A percentile compares a stretch with the other conserved stretches of the same genome.
These are phyloP conservation scores for Nephrocerus scutellatus DNA, from an alignment of 2,888 invertebrate genomes.

Conservation along the genomic window DNA sequence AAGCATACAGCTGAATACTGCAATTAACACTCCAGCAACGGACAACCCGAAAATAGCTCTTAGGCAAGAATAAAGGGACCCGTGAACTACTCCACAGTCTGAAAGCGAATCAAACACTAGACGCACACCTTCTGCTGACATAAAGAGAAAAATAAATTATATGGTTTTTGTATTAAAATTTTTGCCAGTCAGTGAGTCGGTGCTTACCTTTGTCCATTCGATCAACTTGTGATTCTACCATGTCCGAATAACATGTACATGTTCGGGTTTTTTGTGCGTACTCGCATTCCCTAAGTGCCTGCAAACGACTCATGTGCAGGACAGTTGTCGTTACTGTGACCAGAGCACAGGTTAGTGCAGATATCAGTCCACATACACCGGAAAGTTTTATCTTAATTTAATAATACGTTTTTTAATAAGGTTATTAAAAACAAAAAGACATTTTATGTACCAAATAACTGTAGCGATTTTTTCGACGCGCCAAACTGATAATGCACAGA, in stretches of 20 bases:
- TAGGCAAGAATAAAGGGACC: conserved; percentile 79
- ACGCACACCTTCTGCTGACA: conserved; percentile 58
- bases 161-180: no score
- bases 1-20: conserved; percentile 88
- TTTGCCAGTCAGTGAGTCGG: no score
- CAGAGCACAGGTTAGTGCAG: conserved; percentile 78
- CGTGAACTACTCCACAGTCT: conserved; percentile 86
- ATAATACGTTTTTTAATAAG: neutral
- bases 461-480: conserved; percentile 74
- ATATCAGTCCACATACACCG: conserved; percentile 78
- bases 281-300: conserved; percentile 79
- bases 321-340: conserved; percentile 82
- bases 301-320: conserved; percentile 83
- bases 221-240: conserved; percentile 59
- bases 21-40: conserved; percentile 81
- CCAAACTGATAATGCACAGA: conserved; percentile 77
- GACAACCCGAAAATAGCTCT: conserved; percentile 86
- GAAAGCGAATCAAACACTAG: conserved; percentile 81
- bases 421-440: neutral
- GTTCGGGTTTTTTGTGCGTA: conserved; percentile 73
- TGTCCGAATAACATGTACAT: conserved; percentile 68
- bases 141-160: no score
- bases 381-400: conserved; percentile 72
- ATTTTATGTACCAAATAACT: conserved; percentile 66
- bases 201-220: conserved; percentile 42